Base-by-base conservation (phyloP, 1,140 invertebrate genomes). In the Drosophila equinoxialis region DNA sequence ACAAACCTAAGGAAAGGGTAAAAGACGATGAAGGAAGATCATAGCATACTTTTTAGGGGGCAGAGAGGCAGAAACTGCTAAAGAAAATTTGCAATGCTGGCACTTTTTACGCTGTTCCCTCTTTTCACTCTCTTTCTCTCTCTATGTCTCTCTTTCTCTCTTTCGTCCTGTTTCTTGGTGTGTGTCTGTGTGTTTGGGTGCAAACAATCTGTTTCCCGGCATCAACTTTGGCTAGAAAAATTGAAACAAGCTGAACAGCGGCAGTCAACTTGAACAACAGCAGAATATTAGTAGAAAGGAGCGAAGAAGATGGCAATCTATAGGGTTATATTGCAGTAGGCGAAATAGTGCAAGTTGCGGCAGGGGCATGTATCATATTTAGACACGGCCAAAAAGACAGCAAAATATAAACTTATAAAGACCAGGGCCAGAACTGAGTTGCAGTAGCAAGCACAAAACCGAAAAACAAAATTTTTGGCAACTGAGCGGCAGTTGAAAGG, bases 171-270 rank as follows among this genome's bases (percentile, higher is more conserved):
- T 37, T 51, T 65, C 26, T n/a, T 17, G 64, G 51, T 74, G 66
- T 80, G 79, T 74, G 11, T 48, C 14, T 48, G 45, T 48, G 45
- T 51, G 45, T 51, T 51, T 83, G 79, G 70, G 70, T 65, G 61
- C 80, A 89, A 89, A 89, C 84, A 89, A 89, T 89, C 84, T 89
- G 84, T 84, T 89, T 81, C 74, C 71, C 68, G 67, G 71, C 76
- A 84, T 71, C 64, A 84, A 89, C 80, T 75, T 78, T 79, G 60
- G 64, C 45, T 60, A 71, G 68, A 75, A 89, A 89, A 87, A 84
- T 78, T 89, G 71, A 80, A 87, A 77, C 80, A 89, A 83, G 63
- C 71, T 87, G 76, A 83, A 60, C 66, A 67, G 57, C 54, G 71
- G 67, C 75, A 87, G 69, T 77, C 79, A 79, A 65, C 68, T 76